phyloP scores from a whole-genome alignment of 2,888 invertebrate genomes.

The Apocheima hispidaria region DNA sequence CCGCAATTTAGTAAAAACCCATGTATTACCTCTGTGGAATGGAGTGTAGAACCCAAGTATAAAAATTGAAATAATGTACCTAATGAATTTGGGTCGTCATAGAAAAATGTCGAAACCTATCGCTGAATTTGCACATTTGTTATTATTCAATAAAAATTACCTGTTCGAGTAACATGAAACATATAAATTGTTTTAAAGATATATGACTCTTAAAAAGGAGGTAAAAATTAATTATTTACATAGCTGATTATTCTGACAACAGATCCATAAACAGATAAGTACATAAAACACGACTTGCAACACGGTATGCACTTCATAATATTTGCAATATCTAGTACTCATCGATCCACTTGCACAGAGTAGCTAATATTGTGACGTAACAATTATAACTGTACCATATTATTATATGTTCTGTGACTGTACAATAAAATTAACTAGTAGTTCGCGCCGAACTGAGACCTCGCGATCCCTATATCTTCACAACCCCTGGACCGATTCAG shows the following conservation, averaged over 20 bases:
- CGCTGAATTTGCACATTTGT: background rate
- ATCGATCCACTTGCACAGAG: constrained; percentile 43
- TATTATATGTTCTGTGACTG: too few species aligned
- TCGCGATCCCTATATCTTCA: too few species aligned
- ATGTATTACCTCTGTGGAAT: too few species aligned
- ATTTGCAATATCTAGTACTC: constrained; percentile 39
- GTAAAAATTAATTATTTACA: too few species aligned
- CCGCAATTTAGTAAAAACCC: too few species aligned
- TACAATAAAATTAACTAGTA: too few species aligned
- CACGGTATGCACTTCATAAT: constrained; percentile 42
- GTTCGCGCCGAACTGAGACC: too few species aligned
- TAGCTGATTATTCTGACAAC: background rate
- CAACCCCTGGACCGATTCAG: too few species aligned
- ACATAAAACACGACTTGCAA: constrained; percentile 58
- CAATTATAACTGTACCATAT: background rate
- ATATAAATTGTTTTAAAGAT: background rate
- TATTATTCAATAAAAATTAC: background rate
- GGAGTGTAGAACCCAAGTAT: background rate
- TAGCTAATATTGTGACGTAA: background rate
- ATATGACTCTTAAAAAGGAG: too few species aligned
- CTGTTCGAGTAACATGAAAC: background rate
- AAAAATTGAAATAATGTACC: background rate
- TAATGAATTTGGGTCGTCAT: background rate
- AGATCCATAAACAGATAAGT: constrained; percentile 55
- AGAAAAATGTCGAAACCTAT: too few species aligned